Conservation (phyloP, 1,140 invertebrate species). For the Danaus melanippus region DNA sequence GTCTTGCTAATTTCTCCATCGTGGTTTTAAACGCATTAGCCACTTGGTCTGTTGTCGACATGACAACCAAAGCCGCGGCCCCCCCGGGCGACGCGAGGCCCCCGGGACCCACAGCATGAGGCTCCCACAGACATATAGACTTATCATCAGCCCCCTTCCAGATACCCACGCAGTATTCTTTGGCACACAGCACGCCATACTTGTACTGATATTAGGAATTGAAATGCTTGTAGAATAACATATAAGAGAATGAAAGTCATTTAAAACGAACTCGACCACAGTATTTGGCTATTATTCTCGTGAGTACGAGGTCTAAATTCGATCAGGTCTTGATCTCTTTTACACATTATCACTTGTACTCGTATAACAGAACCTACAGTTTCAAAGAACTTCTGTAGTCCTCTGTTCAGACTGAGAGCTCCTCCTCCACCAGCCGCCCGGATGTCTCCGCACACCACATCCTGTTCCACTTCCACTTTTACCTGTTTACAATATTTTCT, state of each 20-base stretch:
- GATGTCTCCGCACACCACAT: slow-evolving; percentile 55
- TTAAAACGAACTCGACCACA: too few relatives aligned
- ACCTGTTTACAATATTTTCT: slow-evolving; percentile 26
- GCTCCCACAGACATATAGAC: slow-evolving; percentile 66
- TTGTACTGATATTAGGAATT: slow-evolving; percentile 29
- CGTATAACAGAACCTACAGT: slow-evolving; percentile 24
- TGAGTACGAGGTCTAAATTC: too few relatives aligned
- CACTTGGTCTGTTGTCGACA: slow-evolving; percentile 46
- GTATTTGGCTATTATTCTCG: too few relatives aligned
- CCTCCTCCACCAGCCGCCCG: slow-evolving; percentile 49
- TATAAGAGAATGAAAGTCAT: not conserved
- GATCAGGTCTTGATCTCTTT: too few relatives aligned
- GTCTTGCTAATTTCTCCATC: slow-evolving; percentile 36
- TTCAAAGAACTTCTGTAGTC: slow-evolving; percentile 45
- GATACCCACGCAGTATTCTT: slow-evolving; percentile 60
- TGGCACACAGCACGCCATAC: slow-evolving; percentile 53
- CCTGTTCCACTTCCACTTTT: slow-evolving; percentile 38
- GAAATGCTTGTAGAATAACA: not conserved
- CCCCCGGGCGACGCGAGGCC: slow-evolving; percentile 54
- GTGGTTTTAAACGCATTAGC: slow-evolving; percentile 50
- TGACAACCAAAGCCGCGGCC: slow-evolving; percentile 37
- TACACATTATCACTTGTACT: not conserved
- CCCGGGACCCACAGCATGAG: slow-evolving; percentile 60
- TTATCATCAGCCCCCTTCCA: slow-evolving; percentile 51
- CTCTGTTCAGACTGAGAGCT: slow-evolving; percentile 39